Evolutionary conservation across 1,140 invertebrate genomes (phyloP).

Genomic region (Manduca sexta): DNA sequence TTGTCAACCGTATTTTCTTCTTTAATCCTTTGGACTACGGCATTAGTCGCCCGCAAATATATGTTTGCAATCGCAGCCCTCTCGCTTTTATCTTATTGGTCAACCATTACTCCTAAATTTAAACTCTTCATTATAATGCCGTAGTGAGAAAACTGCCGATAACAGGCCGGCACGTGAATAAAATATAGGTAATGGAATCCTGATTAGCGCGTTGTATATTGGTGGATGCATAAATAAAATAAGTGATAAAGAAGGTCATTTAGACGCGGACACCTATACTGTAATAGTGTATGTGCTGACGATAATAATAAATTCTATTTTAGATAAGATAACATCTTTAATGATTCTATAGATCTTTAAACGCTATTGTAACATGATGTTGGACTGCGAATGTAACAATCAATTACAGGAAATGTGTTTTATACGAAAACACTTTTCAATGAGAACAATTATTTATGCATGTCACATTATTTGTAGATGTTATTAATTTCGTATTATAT

Average conservation of each 20-base stretch:
- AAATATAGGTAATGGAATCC: slow-evolving; percentile 68
- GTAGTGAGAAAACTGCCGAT: slow-evolving; percentile 66
- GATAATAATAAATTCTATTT: too few relatives aligned
- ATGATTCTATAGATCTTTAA: too few relatives aligned
- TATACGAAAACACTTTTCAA: too few relatives aligned
- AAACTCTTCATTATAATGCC: slow-evolving; percentile 71
- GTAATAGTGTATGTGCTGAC: too few relatives aligned
- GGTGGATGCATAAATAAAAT: slow-evolving; percentile 50
- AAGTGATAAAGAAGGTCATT: slow-evolving; percentile 42
- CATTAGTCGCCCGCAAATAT: slow-evolving; percentile 6
- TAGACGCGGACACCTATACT: slow-evolving; percentile 19
- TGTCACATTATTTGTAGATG: too few relatives aligned
- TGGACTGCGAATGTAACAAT: too few relatives aligned
- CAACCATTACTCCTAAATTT: slow-evolving; percentile 72
- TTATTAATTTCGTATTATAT: too few relatives aligned
- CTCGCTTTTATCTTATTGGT: slow-evolving; percentile 72
- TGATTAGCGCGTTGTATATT: slow-evolving; percentile 51
- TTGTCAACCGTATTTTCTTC: slow-evolving; percentile 15
- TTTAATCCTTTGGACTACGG: slow-evolving; percentile 27
- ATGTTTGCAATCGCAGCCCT: slow-evolving; percentile 38
- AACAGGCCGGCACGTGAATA: slow-evolving; percentile 56
- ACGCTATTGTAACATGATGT: too few relatives aligned
- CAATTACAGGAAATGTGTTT: too few relatives aligned
- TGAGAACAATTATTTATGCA: too few relatives aligned
- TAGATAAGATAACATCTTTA: too few relatives aligned